A percentile compares a stretch with the other conserved stretches of the same genome.
Conservation (phyloP, 2,113 vertebrate genomes). For the Rafetus swinhoei region DNA sequence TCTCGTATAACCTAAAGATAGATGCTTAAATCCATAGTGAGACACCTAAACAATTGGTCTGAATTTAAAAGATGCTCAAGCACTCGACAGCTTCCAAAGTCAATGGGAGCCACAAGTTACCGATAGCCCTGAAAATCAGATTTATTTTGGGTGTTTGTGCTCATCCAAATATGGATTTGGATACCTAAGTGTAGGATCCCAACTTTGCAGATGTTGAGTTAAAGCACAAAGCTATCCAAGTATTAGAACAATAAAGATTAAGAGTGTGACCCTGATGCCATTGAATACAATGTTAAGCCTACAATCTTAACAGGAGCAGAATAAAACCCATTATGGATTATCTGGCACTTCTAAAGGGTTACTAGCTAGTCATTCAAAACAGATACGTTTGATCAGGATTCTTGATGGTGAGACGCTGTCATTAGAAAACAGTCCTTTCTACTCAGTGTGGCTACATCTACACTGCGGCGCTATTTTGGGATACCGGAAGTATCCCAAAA, state of each 20-base stretch:
- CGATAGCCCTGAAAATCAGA: background rate
- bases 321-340: background rate
- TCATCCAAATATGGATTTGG: background rate
- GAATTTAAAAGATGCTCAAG: background rate
- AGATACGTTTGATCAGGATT: background rate
- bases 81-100: background rate
- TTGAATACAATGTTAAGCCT: background rate
- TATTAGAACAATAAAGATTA: background rate
- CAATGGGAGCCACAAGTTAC: background rate
- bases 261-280: background rate
- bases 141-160: background rate
- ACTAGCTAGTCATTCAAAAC: background rate
- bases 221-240: background rate
- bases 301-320: background rate
- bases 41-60: background rate
- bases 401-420: background rate
- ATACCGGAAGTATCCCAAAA: no score
- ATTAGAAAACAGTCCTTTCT: background rate
- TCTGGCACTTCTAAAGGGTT: background rate
- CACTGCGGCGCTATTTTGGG: no score
- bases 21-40: background rate
- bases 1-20: background rate
- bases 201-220: background rate
- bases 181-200: background rate
- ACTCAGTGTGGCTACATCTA: background rate